A percentile compares a stretch with the other conserved stretches of the same genome.
These are phyloP conservation scores for Oryzias woworae DNA, from an alignment of 2,113 vertebrate genomes.

Conservation along the genomic window DNA sequence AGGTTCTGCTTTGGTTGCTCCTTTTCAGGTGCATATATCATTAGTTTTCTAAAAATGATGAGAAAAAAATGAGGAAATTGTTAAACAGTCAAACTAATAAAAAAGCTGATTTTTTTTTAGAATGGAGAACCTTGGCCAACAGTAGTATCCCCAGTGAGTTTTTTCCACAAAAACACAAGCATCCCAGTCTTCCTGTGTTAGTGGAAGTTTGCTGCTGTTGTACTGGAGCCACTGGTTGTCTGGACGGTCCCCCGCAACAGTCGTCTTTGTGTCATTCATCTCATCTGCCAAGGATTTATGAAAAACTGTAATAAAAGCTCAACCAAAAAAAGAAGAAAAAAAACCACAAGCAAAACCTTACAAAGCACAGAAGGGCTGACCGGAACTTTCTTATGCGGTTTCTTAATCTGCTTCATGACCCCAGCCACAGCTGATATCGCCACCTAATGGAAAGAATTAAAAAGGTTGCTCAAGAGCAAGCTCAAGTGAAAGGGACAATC, in stretches of 20 bases:
- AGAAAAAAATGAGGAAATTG: background rate
- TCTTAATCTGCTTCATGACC: conserved; percentile 95
- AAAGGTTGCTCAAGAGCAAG: background rate
- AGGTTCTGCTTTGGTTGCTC: conserved; percentile 90
- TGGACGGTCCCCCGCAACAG: conserved; percentile 85
- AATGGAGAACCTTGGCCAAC: conserved; percentile 87
- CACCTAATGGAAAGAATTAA: conserved; percentile 79
- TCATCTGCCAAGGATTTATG: conserved; percentile 69
- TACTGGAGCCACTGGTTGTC: conserved; percentile 97
- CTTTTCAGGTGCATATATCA: conserved; percentile 86
- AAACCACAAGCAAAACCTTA: conserved; percentile 62
- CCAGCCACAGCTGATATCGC: conserved; percentile 94
- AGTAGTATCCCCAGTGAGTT: conserved; percentile 97
- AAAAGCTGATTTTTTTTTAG: background rate
- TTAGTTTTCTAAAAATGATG: conserved; percentile 80
- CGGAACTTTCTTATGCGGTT: conserved; percentile 88
- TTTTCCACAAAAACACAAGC: conserved; percentile 90
- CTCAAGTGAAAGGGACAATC: background rate
- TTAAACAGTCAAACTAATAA: background rate
- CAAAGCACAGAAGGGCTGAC: conserved; percentile 86
- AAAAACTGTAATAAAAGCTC: background rate
- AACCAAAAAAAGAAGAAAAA: background rate
- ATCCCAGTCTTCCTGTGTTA: conserved; percentile 87
- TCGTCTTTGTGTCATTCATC: conserved; percentile 58
- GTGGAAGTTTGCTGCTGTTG: conserved; percentile 84